These are phyloP conservation scores for Smittia aterrima DNA, from an alignment of 2,888 invertebrate species.

Conservation along the genomic window DNA sequence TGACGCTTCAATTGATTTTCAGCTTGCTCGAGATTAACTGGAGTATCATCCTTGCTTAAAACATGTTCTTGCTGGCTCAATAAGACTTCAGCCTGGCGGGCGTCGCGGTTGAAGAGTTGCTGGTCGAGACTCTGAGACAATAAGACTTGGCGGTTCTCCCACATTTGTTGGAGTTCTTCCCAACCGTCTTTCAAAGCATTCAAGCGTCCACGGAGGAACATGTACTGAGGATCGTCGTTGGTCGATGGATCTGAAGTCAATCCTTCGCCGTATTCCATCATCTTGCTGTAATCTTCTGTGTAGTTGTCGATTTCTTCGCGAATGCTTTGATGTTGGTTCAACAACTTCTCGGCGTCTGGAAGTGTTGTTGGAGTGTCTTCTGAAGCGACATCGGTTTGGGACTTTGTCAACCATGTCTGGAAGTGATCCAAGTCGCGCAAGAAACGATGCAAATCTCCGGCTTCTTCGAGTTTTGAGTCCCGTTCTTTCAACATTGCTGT, in stretches of 20 bases:
- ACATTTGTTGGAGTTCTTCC: slow-evolving; percentile 99
- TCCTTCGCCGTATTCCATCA: slow-evolving; percentile 99
- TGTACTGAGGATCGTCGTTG: slow-evolving; percentile 97
- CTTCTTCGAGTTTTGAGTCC: slow-evolving; percentile 97
- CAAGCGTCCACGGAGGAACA: slow-evolving; percentile 97
- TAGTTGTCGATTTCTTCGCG: slow-evolving; percentile 99
- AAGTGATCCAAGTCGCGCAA: slow-evolving; percentile 98
- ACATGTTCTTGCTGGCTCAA: slow-evolving; percentile 98
- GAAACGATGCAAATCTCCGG: slow-evolving; percentile 97
- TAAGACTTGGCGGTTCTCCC: slow-evolving; percentile 96
- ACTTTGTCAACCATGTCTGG: slow-evolving; percentile 98
- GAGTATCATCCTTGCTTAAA: slow-evolving; percentile 94
- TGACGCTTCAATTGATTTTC: slow-evolving; percentile 96
- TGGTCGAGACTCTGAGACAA: slow-evolving; percentile 92
- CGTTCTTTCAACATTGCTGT: slow-evolving; percentile 97
- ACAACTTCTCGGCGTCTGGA: slow-evolving; percentile 93
- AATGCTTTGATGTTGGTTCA: slow-evolving; percentile 97
- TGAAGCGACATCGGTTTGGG: slow-evolving; percentile 97
- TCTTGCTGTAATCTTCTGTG: slow-evolving; percentile 95
- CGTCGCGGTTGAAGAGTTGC: slow-evolving; percentile 94
- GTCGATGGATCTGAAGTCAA: slow-evolving; percentile 84
- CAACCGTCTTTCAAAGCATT: slow-evolving; percentile 98
- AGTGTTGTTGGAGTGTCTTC: slow-evolving; percentile 92
- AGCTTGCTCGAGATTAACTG: slow-evolving; percentile 92
- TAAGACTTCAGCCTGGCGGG: slow-evolving; percentile 95